Conservation (phyloP, 2,888 invertebrate species). For the Athalia rosae region DNA sequence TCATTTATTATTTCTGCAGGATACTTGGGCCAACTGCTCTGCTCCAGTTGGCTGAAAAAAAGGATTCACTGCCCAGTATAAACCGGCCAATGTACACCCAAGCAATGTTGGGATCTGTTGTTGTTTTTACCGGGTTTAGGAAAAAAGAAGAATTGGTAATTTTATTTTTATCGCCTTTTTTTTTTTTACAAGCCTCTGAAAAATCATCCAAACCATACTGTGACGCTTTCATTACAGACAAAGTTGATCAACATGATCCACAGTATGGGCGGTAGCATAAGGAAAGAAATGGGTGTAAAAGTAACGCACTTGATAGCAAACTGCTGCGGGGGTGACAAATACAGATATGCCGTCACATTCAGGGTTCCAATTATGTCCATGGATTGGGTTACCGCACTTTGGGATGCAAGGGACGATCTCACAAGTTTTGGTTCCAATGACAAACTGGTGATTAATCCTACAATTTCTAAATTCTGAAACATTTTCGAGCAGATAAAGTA, state of each 20-base stretch:
- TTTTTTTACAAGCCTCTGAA: conserved; percentile 37
- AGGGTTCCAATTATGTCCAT: conserved; percentile 91
- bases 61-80: conserved; percentile 83
- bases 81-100: conserved; percentile 91
- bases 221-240: conserved; percentile 77
- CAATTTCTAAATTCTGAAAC: not conserved
- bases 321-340: conserved; percentile 92
- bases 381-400: conserved; percentile 91
- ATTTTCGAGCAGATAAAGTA: not conserved
- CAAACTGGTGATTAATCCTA: conserved; percentile 75
- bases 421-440: conserved; percentile 84
- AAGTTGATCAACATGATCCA: conserved; percentile 92
- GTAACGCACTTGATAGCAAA: conserved; percentile 96
- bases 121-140: conserved; percentile 95
- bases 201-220: conserved; percentile 34
- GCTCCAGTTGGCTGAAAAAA: conserved; percentile 82
- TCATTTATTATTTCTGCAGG: conserved; percentile 70
- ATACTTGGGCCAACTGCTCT: conserved; percentile 89
- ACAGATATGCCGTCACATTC: conserved; percentile 93
- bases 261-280: conserved; percentile 97
- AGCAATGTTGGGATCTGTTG: conserved; percentile 90
- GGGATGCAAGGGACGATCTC: conserved; percentile 86
- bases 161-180: conserved; percentile 23
- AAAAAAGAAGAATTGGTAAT: conserved; percentile 92
- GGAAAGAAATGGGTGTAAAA: conserved; percentile 90